Base-by-base conservation (phyloP, 1,140 invertebrate species). In the Apocrypta bakeri region DNA sequence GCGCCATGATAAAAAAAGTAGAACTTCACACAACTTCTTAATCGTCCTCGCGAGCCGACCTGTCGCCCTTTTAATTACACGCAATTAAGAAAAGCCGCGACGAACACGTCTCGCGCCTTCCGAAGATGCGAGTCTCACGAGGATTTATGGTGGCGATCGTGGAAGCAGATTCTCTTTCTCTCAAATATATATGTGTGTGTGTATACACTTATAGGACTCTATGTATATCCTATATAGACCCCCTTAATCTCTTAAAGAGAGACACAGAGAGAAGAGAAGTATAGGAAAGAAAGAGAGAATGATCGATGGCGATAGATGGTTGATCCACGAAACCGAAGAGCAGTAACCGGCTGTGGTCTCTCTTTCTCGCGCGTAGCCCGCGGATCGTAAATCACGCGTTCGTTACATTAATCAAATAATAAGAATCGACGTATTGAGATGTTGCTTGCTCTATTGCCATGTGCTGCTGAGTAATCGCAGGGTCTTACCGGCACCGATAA, bases 221-320 rank as follows among this genome's bases (percentile, higher is more conserved):
- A n/a, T n/a, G n/a, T n/a, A n/a, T n/a, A n/a, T n/a, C n/a, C n/a
- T 56, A 56, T 21, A 56, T 56, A n/a, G 17, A 21, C 21, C 33
- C 11, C 1, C 63, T 66, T 66, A 27, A 14, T 61, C 56, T 61
- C 56, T n/a, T 12, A 66, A 25, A 29, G 63, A 66, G 25, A 71
- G 25, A 56, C 29, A 79, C 14, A 68, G 79, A 31, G 68, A 72
- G 63, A 48, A 77, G n/a, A 75, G 42, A 75, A 9, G 14, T n/a
- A 42, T 9, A 48, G 24, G 40, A 48, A 24, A 56, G 72, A 61
- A 24, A 74, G 14, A 24, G 42, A 79, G 64, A 85, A 85, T 85
- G 86, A 87, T 82, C 83, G 83, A 87, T 87, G 82, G 82, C 85
- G 84, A 84, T 89, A 84, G 86, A 84, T 87, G 79, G 69, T 85